Evolutionary conservation across 2,888 invertebrate species (phyloP), one percentile per base, ranked within the genome.

Genomic region (Poecilobothrus nobilitatus): DNA sequence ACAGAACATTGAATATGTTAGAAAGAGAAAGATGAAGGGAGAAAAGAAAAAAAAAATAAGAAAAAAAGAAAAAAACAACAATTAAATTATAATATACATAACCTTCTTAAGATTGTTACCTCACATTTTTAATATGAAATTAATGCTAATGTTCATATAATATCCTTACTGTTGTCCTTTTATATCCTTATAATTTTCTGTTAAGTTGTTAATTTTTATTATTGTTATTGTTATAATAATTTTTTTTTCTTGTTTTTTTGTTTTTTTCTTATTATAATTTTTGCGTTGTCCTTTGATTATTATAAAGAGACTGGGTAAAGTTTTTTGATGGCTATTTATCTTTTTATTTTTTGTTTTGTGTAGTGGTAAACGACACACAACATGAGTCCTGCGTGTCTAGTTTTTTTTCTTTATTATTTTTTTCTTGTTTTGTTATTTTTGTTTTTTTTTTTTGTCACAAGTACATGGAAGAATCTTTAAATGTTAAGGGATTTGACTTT

Each of bases 351-450:
- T 53, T 53, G 41, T n/a, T 53, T 18, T 6, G 1, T 18, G n/a
- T 63, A 63, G 63, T 63, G 63, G 63, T 5, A 63, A 63, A 63
- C 63, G 63, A 63, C 63, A 63, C 63, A 63, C 65, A 65, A 68
- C 69, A 69, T 67, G 68, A 69, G 62, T 65, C 67, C 65, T 67
- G 69, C 67, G 71, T 68, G 67, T 65, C 69, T 66, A 63, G 12
- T 63, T 63, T 27, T 18, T 63, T 22, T 10, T 1, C 27, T 27
- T 27, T 27, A 1, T 33, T 15, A 15, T 63, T 63, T 12, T 27
- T 27, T 27, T 63, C 22, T 37, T 10, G 5, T 63, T 63, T 10
- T 21, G 21, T 63, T 9, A 22, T 63, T 62, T 5, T 63, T 63
- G 41, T 3, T 6, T 15, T 9, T 18, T 53, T 9, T n/a, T 15